These are phyloP conservation scores for Stercorarius parasiticus DNA, from an alignment of 2,113 vertebrate species.

Conservation along the genomic window DNA sequence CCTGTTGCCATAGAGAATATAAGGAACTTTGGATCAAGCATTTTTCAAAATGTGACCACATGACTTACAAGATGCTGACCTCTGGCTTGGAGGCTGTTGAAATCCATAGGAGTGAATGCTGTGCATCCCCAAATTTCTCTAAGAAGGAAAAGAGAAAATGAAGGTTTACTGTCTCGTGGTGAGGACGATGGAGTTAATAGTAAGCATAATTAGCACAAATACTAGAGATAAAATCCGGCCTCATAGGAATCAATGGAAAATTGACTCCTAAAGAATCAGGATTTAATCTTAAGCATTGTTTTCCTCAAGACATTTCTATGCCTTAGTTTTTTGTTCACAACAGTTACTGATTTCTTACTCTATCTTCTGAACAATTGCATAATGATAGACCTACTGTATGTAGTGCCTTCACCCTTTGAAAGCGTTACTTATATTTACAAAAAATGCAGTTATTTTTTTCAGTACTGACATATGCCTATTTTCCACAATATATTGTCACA, in stretches of 20 bases:
- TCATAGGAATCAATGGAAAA: background rate
- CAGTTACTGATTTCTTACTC: background rate
- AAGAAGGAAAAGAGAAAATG: background rate
- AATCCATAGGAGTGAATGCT: background rate
- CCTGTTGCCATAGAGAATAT: background rate
- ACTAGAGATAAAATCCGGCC: background rate
- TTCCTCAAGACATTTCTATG: background rate
- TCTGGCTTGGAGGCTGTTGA: background rate
- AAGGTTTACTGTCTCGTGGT: background rate
- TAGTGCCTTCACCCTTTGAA: background rate
- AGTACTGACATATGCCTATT: background rate
- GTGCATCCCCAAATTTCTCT: background rate
- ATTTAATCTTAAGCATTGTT: background rate
- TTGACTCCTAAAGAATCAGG: background rate
- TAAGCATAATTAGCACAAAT: background rate
- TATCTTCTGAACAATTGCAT: background rate
- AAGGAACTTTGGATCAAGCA: background rate
- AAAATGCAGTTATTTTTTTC: background rate
- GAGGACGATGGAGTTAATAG: background rate
- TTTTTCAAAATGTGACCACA: background rate
- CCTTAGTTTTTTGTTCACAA: background rate
- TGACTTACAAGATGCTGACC: background rate
- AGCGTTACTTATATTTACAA: background rate
- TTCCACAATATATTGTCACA: background rate
- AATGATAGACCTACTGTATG: background rate